Conservation (phyloP, 2,113 vertebrate genomes). For the Pseudorasbora parva region DNA sequence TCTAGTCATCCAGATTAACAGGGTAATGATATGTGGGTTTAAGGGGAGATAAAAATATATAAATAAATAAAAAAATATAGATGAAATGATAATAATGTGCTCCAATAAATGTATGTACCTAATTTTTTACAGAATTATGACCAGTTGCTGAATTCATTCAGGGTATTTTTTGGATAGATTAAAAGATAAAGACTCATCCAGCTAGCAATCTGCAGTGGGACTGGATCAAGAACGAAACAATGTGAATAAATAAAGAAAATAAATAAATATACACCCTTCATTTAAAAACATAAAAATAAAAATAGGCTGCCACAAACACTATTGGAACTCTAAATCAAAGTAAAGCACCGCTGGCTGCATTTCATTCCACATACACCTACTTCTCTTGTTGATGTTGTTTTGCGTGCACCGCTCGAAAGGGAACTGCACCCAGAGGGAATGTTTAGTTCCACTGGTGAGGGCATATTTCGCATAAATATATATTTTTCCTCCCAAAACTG, state of each 20-base stretch:
- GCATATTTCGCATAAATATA: constrained; percentile 66
- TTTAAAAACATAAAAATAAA: constrained; percentile 8
- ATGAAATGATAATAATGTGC: neutral
- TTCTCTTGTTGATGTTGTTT: constrained; percentile 60
- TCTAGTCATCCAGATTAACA: constrained; percentile 34
- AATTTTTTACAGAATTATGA: neutral
- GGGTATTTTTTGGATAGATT: neutral
- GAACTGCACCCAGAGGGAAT: constrained; percentile 69
- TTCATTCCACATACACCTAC: constrained; percentile 61
- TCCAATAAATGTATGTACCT: neutral
- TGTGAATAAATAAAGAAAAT: constrained; percentile 7
- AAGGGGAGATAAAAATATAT: constrained; percentile 13
- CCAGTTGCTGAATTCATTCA: neutral
- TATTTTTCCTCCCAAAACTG: constrained; percentile 62
- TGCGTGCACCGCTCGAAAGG: constrained; percentile 61
- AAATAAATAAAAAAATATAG: neutral
- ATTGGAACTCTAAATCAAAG: constrained; percentile 57
- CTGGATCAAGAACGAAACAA: constrained; percentile 7
- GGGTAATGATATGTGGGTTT: constrained; percentile 38
- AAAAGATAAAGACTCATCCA: constrained; percentile 6
- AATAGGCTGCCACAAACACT: constrained; percentile 56
- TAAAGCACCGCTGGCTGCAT: constrained; percentile 54
- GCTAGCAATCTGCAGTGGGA: neutral
- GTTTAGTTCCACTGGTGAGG: constrained; percentile 61
- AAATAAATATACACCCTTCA: constrained; percentile 31